Percentiles rank a stretch among this genome's conserved stretches.
Evolutionary conservation across 2,888 invertebrate species (phyloP).

Genomic region (Cepaea hortensis): DNA sequence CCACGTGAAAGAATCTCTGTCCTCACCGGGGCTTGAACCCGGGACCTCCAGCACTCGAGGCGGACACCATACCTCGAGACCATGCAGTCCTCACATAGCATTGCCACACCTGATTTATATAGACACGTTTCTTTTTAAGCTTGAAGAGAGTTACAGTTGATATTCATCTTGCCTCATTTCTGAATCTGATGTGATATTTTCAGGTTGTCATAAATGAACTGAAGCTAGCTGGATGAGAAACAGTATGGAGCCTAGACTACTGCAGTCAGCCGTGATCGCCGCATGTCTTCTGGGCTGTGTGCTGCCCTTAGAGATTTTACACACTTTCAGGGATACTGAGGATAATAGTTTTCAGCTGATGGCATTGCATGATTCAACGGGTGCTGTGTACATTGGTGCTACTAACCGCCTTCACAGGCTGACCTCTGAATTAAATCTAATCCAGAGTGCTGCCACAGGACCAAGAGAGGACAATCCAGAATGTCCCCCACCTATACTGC

Average conservation of each 20-base stretch:
- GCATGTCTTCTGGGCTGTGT: background rate
- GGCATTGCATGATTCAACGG: slow-evolving; percentile 92
- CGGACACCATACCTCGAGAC: no score
- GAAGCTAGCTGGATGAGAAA: background rate
- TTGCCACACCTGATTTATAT: no score
- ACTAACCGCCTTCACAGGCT: slow-evolving; percentile 94
- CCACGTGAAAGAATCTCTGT: no score
- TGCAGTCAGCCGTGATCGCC: background rate
- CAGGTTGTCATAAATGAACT: slow-evolving; percentile 26
- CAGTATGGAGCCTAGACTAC: slow-evolving; percentile 2
- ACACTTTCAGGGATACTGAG: slow-evolving; percentile 61
- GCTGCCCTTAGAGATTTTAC: slow-evolving; percentile 52
- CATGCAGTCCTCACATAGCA: no score
- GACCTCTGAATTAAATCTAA: slow-evolving; percentile 88
- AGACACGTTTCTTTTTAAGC: no score
- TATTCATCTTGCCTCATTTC: background rate
- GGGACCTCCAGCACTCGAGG: no score
- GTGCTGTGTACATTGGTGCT: slow-evolving; percentile 91
- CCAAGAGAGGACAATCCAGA: slow-evolving; percentile 88
- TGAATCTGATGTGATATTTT: background rate
- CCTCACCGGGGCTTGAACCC: no score
- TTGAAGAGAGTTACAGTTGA: background rate
- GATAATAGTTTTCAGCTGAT: slow-evolving; percentile 85
- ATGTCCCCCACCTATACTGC: slow-evolving; percentile 86
- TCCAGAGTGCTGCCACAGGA: slow-evolving; percentile 81